Evolutionary conservation across 2,113 vertebrate genomes (phyloP).

Genomic region (Xenopus borealis): DNA sequence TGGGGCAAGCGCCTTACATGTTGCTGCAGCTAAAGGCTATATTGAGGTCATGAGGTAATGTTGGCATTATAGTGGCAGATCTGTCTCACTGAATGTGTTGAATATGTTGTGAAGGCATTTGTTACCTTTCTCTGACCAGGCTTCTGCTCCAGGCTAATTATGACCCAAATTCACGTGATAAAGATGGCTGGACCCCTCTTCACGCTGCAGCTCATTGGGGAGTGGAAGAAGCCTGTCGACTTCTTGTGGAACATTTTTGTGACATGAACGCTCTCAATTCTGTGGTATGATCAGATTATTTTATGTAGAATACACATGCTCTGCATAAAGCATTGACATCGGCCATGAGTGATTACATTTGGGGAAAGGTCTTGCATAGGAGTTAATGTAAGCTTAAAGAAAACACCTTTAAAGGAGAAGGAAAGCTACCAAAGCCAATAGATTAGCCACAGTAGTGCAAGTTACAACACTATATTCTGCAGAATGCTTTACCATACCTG

Average conservation of each 20-base stretch:
- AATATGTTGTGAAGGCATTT: not conserved
- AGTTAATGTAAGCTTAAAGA: no score
- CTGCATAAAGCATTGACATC: no score
- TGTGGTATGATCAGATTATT: slow-evolving; percentile 64
- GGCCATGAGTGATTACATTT: no score
- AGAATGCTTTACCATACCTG: no score
- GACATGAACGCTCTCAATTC: slow-evolving; percentile 83
- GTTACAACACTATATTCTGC: no score
- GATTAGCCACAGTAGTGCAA: no score
- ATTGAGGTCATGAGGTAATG: slow-evolving; percentile 83
- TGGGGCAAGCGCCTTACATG: slow-evolving; percentile 82
- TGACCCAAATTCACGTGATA: slow-evolving; percentile 75
- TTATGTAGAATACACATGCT: no score
- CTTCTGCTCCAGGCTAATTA: slow-evolving; percentile 82
- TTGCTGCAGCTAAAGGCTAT: slow-evolving; percentile 88
- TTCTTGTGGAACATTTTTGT: slow-evolving; percentile 81
- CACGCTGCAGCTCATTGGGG: slow-evolving; percentile 88
- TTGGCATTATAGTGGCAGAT: no score
- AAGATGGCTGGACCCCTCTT: slow-evolving; percentile 86
- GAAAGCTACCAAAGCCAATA: no score
- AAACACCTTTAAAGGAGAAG: no score
- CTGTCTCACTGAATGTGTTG: not conserved
- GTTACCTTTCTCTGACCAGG: slow-evolving; percentile 55
- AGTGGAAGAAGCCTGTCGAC: slow-evolving; percentile 77
- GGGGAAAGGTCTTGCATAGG: no score